Evolutionary conservation across 2,797 vertebrate species (phyloP), one percentile per base, ranked within the genome.

Genomic region (Lepilemur septentrionalis): DNA sequence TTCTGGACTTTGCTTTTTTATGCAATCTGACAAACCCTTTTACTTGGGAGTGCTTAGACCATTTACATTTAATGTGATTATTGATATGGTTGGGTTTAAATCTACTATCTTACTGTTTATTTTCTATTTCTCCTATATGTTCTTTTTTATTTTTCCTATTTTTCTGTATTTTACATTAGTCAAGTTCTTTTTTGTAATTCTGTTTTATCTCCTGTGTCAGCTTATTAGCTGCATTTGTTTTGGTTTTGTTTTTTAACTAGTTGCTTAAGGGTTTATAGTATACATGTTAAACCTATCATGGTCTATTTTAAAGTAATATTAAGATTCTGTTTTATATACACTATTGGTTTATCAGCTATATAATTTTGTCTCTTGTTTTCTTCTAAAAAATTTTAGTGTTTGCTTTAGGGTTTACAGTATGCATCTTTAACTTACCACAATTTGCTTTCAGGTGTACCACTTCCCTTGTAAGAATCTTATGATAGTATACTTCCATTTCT

Each of bases 61-160:
- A 89, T 89, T 92, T 94, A 65, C 22, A 72, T 83, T 72, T 89
- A 72, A 79, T 76, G 18, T 61, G n/a, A 63, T 50, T 93, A 70
- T 72, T 83, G 52, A 41, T 70, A 35, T 55, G 18, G 20, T 57
- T 72, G 70, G 25, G 13, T 92, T 73, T 78, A 84, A 83, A 50
- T 35, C 10, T 85, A 22, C 10, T 85, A 22, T 80, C 13, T 50
- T 81, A 20, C 32, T 89, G 5, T 67, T 86, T 85, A 41, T 73
- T 81, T 89, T 91, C 25, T 86, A 13, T 86, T 73, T 70, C 20
- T 86, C 69, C 7, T 28, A 7, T 55, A 12, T 86, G 8, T 46
- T 85, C 23, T 38, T 73, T 72, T 83, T 61, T 57, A 38, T 7
- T 50, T 79, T 86, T 30, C 2, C 23, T 70, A 20, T 61, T 87